phyloP scores from a whole-genome alignment of 2,113 vertebrate species.

The Raja brachyura region DNA sequence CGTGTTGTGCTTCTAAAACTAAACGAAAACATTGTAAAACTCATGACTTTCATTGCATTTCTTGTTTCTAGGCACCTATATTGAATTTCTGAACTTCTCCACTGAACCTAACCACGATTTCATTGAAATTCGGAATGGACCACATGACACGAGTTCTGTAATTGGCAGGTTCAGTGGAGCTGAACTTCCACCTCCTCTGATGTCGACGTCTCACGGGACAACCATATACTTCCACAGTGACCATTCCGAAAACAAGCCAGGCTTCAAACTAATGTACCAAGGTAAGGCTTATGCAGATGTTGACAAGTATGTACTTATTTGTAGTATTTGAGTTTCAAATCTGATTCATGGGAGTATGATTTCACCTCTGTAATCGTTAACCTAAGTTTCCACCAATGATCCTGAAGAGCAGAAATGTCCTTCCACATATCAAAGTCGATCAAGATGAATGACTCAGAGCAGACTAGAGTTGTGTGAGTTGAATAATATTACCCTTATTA shows the following conservation, averaged over 20 bases:
- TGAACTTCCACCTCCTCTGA: conserved; percentile 71
- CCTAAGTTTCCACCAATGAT: not conserved
- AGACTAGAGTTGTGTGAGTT: not conserved
- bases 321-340: not conserved
- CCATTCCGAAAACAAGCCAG: conserved; percentile 93
- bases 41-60: not conserved
- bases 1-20: too few relatives aligned
- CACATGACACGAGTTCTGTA: conserved; percentile 81
- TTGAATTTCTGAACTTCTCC: conserved; percentile 95
- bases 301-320: not conserved
- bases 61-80: conserved; percentile 71
- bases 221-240: conserved; percentile 92
- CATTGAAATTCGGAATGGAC: conserved; percentile 87
- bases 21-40: too few relatives aligned
- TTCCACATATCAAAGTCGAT: not conserved
- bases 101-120: conserved; percentile 95
- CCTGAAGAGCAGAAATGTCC: not conserved
- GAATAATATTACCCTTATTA: not conserved
- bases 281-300: conserved; percentile 57
- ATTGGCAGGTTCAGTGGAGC: conserved; percentile 86
- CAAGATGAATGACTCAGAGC: not conserved
- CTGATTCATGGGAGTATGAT: not conserved
- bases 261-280: conserved; percentile 92
- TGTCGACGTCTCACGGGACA: conserved; percentile 88
- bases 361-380: not conserved